phyloP scores from a whole-genome alignment of 2,797 vertebrate genomes.

The Micromesistius poutassou region DNA sequence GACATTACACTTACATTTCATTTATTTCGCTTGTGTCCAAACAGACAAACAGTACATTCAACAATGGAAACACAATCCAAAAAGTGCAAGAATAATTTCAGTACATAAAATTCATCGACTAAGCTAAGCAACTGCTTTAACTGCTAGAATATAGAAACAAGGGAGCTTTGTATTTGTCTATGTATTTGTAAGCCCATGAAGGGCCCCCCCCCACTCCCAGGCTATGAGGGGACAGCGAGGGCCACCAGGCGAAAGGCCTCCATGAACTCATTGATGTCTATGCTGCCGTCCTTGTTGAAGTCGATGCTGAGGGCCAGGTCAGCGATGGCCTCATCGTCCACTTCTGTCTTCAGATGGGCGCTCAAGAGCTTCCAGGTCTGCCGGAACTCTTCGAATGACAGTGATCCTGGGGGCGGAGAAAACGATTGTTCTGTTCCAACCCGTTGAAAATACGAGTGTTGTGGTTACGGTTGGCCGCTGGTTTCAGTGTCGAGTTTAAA shows the following conservation, averaged over 20 bases:
- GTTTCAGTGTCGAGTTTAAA: not conserved
- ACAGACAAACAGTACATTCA: too few relatives aligned
- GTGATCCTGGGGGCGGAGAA: slow-evolving; percentile 71
- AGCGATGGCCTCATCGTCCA: slow-evolving; percentile 78
- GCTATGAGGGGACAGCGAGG: slow-evolving; percentile 53
- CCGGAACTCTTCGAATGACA: slow-evolving; percentile 89
- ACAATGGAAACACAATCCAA: too few relatives aligned
- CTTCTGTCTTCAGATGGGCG: slow-evolving; percentile 81
- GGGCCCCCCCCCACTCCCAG: not conserved
- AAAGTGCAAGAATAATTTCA: too few relatives aligned
- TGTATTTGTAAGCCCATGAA: too few relatives aligned
- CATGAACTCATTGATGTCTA: slow-evolving; percentile 95
- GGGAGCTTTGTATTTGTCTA: too few relatives aligned
- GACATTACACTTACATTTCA: too few relatives aligned
- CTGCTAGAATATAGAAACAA: too few relatives aligned
- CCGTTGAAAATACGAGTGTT: not conserved
- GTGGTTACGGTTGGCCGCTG: not conserved
- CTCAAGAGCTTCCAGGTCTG: slow-evolving; percentile 92
- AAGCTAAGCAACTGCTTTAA: too few relatives aligned
- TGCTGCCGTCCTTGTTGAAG: slow-evolving; percentile 94
- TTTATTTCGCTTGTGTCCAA: too few relatives aligned
- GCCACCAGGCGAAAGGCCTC: slow-evolving; percentile 90
- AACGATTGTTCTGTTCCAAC: not conserved
- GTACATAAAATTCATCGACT: too few relatives aligned
- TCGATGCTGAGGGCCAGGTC: slow-evolving; percentile 88